Conservation (phyloP, 2,797 vertebrate genomes). For the Myotis planiceps region DNA sequence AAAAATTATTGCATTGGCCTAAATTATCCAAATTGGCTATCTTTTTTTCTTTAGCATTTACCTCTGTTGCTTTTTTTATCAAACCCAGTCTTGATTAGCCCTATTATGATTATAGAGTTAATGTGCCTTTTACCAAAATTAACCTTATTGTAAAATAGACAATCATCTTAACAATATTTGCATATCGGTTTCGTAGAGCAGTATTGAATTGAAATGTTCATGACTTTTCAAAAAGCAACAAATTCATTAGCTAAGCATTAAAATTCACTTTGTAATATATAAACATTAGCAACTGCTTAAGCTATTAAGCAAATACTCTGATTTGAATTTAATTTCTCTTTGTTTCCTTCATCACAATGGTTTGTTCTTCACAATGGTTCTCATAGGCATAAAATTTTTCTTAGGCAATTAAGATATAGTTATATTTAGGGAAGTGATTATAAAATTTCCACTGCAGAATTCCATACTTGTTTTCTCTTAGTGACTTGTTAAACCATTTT, state of each 20-base stretch:
- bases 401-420: constrained; percentile 54
- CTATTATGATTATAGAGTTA: constrained; percentile 51
- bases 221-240: constrained; percentile 80
- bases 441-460: constrained; percentile 46
- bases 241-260: constrained; percentile 79
- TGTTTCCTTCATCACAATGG: constrained; percentile 60
- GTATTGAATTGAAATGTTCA: constrained; percentile 72
- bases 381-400: constrained; percentile 51
- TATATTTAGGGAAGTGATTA: constrained; percentile 62
- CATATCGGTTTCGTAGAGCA: constrained; percentile 73
- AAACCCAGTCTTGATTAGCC: constrained; percentile 50
- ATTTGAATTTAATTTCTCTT: constrained; percentile 81
- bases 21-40: constrained; percentile 73
- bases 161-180: constrained; percentile 79
- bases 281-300: constrained; percentile 79
- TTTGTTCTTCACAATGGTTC: constrained; percentile 17
- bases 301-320: constrained; percentile 78
- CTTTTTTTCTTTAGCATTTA: constrained; percentile 65
- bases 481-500: neutral
- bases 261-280: constrained; percentile 72
- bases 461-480: neutral
- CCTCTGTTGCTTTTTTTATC: constrained; percentile 65
- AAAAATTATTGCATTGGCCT: constrained; percentile 68
- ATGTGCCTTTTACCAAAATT: constrained; percentile 58
- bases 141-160: constrained; percentile 71